Base-by-base conservation (phyloP, 2,888 invertebrate genomes). In the Drosophila borborema region DNA sequence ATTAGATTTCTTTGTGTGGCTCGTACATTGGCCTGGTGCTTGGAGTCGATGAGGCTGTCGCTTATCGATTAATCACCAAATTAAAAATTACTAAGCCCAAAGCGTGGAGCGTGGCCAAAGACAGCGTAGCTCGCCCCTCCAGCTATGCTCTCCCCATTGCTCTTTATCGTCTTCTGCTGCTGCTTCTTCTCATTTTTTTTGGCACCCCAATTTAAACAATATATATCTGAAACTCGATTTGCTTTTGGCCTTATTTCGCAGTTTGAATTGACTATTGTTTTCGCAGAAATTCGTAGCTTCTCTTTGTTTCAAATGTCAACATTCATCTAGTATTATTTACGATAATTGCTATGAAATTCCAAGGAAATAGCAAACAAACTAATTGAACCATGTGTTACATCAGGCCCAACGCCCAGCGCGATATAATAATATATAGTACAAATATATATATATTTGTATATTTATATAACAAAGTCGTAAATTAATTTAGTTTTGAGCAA, bases 21-120 rank as follows among this genome's bases (percentile, higher is more conserved):
- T 63, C 72, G 86, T 83, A 80, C 84, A 89, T 80, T 84, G 87
- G 89, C 81, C 84, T 60, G 75, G 45, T 23, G 43, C 28, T 28
- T n/a, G 34, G 36, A 68, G 81, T 67, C 81, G 68, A 64, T 80
- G 67, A 51, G 66, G 83, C 89, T 82, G 89, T 82, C 79, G 80
- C 82, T 89, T 90, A 90, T 90, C 90, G 87, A 87, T 87, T 89
- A 87, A 87, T 87, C 90, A 90, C 89, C 74, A 84, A 90, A 89
- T 87, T 89, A 89, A 89, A 86, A 78, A 78, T 80, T 80, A 76
- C 87, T 75, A 87, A 74, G 63, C 81, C 71, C 81, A 84, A 81
- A 84, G 83, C 87, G 83, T 85, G 79, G 86, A 85, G 86, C 86
- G 81, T 82, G 83, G 81, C 83, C 86, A 64, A 76, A 84, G n/a